Conservation (phyloP, 2,797 vertebrate genomes). For the Enteromius viviparus region DNA sequence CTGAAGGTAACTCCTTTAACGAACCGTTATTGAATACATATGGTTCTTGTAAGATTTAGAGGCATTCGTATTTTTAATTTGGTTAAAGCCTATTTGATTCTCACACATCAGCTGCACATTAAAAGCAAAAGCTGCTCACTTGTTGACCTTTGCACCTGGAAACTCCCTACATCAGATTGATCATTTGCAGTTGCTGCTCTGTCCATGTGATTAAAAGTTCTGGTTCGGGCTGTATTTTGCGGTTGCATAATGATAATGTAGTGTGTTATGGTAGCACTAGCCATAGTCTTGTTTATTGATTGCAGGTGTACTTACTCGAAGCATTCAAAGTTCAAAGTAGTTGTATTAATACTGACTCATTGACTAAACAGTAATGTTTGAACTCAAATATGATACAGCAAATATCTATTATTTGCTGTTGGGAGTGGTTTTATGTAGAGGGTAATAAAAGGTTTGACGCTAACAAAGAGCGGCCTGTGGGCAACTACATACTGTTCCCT, state of each 20-base stretch:
- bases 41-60: not conserved
- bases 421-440: conserved; percentile 6
- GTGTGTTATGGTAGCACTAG: not conserved
- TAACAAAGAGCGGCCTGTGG: not conserved
- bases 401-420: conserved; percentile 12
- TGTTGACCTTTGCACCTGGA: not conserved
- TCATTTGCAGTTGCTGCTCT: not conserved
- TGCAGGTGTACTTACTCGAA: not conserved
- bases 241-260: not conserved
- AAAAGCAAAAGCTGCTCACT: not conserved
- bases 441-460: not conserved
- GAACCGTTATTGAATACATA: not conserved
- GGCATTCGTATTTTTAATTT: not conserved
- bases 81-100: not conserved
- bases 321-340: not conserved
- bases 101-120: not conserved
- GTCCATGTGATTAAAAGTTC: not conserved
- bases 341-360: not conserved
- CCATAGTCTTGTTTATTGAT: not conserved
- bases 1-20: not conserved
- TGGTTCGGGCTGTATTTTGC: not conserved
- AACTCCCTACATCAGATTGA: not conserved
- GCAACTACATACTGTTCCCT: not conserved
- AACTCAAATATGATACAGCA: not conserved
- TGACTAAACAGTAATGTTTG: not conserved